These are phyloP conservation scores for Acropternis orthonyx DNA, from an alignment of 2,797 vertebrate species.

Conservation along the genomic window DNA sequence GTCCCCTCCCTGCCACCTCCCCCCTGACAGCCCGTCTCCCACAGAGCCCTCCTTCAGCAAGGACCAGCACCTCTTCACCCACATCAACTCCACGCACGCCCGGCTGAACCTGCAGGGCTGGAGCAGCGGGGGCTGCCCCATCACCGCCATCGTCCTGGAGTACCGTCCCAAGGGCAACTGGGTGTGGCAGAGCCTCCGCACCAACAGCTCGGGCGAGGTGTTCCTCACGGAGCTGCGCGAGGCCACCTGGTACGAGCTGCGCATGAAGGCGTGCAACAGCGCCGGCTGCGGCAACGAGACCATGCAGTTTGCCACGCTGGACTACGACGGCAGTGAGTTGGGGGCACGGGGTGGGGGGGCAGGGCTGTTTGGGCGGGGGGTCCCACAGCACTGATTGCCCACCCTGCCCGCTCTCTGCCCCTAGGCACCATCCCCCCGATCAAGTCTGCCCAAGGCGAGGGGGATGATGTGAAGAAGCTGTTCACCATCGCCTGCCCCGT, in stretches of 20 bases:
- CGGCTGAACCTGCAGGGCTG: slow-evolving; percentile 96
- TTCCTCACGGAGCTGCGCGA: slow-evolving; percentile 94
- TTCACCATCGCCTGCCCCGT: slow-evolving; percentile 96
- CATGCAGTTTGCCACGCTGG: slow-evolving; percentile 92
- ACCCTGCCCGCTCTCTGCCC: background rate
- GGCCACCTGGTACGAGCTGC: slow-evolving; percentile 98
- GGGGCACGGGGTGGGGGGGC: background rate
- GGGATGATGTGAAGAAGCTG: slow-evolving; percentile 95
- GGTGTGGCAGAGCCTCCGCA: slow-evolving; percentile 92
- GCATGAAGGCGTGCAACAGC: slow-evolving; percentile 98
- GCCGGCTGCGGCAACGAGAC: slow-evolving; percentile 97
- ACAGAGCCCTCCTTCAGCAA: slow-evolving; percentile 93
- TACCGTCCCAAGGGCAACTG: slow-evolving; percentile 95
- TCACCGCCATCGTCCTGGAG: slow-evolving; percentile 89
- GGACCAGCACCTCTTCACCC: slow-evolving; percentile 97
- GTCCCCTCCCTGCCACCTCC: accelerated
- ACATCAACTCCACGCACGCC: slow-evolving; percentile 96
- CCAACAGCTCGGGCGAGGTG: slow-evolving; percentile 90
- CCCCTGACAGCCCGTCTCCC: background rate
- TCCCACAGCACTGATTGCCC: accelerated
- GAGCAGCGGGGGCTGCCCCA: slow-evolving; percentile 96
- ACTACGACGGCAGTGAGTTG: slow-evolving; percentile 96
- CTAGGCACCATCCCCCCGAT: slow-evolving; percentile 96
- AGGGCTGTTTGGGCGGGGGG: accelerated
- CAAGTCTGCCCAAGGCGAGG: slow-evolving; percentile 93